Conservation (phyloP, 1,140 invertebrate genomes). For the Trichonephila clavata region DNA sequence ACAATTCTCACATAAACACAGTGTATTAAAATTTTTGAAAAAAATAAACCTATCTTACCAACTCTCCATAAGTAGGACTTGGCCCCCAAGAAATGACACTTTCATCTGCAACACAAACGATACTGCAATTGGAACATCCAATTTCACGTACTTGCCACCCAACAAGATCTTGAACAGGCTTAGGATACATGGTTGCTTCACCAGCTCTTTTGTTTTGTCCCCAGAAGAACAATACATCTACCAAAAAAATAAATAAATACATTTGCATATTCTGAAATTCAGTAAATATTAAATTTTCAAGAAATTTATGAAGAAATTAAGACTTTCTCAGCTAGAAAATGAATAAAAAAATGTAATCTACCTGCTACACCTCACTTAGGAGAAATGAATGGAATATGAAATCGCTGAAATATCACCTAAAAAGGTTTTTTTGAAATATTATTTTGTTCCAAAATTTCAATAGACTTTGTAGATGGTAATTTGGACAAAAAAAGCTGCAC, state of each 20-base stretch:
- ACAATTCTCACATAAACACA: too few species aligned
- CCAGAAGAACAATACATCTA: slow-evolving; percentile 88
- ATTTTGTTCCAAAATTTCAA: too few species aligned
- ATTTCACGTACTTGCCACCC: slow-evolving; percentile 94
- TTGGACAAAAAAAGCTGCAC: too few species aligned
- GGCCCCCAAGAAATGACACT: slow-evolving; percentile 94
- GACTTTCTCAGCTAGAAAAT: background rate
- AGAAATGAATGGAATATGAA: too few species aligned
- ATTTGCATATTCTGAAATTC: too few species aligned
- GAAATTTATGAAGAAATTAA: background rate
- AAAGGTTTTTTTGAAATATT: too few species aligned
- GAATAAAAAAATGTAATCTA: too few species aligned
- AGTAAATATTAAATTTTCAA: too few species aligned
- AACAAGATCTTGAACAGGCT: slow-evolving; percentile 93
- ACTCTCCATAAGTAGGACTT: slow-evolving; percentile 94
- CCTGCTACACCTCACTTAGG: too few species aligned
- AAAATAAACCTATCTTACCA: slow-evolving; percentile 83
- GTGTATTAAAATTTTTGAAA: background rate
- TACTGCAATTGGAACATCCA: slow-evolving; percentile 85
- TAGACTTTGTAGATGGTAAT: too few species aligned
- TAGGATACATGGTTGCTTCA: slow-evolving; percentile 98
- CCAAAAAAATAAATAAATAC: slow-evolving; percentile 54
- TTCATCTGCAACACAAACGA: slow-evolving; percentile 94
- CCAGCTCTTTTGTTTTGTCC: slow-evolving; percentile 95
- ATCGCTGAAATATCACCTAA: too few species aligned